phyloP scores from a whole-genome alignment of 2,113 vertebrate genomes.

The Eurystomus gularis region DNA sequence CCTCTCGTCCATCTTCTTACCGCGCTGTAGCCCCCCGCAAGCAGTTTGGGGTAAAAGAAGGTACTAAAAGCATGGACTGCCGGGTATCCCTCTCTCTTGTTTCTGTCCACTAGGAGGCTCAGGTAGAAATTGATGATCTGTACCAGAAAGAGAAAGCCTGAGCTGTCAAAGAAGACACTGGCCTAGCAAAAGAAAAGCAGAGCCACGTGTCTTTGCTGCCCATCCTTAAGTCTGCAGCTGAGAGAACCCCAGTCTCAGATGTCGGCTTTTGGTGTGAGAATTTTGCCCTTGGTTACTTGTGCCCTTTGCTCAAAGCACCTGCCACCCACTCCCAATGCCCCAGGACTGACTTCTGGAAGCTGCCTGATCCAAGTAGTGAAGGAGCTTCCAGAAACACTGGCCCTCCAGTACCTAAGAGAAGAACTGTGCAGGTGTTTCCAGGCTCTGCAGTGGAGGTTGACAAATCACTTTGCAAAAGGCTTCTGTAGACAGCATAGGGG shows the following conservation, averaged over 20 bases:
- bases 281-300: background rate
- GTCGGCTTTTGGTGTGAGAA: background rate
- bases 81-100: slow-evolving; percentile 69
- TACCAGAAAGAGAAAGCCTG: background rate
- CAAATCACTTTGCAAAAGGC: background rate
- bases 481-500: background rate
- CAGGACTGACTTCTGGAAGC: background rate
- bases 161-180: background rate
- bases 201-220: background rate
- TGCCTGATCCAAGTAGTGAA: background rate
- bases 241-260: background rate
- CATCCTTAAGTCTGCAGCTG: background rate
- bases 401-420: background rate
- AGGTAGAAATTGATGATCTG: slow-evolving; percentile 97
- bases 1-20: slow-evolving; percentile 91
- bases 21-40: slow-evolving; percentile 76
- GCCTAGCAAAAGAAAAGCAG: background rate
- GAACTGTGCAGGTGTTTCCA: background rate
- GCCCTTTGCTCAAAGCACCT: background rate
- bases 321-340: background rate
- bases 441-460: background rate
- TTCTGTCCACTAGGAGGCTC: slow-evolving; percentile 84
- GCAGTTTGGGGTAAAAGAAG: slow-evolving; percentile 83
- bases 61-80: slow-evolving; percentile 88
- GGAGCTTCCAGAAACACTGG: background rate